These are phyloP conservation scores for Pelmatolapia mariae DNA, from an alignment of 2,113 vertebrate genomes.

Conservation along the genomic window DNA sequence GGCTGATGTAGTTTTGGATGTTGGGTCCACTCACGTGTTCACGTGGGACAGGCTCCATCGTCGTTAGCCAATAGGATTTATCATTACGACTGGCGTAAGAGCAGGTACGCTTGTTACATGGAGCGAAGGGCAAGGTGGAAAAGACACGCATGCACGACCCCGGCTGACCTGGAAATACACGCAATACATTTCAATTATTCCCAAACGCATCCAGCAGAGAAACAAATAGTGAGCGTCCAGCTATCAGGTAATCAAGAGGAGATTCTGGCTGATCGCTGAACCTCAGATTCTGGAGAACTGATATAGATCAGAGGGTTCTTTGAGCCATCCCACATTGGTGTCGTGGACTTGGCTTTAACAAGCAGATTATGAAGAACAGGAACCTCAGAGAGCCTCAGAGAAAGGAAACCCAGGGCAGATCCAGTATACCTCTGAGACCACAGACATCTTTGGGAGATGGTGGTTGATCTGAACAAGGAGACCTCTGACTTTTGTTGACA, in stretches of 20 bases:
- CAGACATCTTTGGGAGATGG: not conserved
- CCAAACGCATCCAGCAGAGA: not conserved
- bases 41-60: constrained; percentile 60
- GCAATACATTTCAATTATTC: not conserved
- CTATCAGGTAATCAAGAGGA: not conserved
- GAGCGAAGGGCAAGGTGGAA: constrained; percentile 89
- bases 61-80: constrained; percentile 90
- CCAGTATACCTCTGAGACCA: not conserved
- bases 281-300: not conserved
- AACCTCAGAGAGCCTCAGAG: not conserved
- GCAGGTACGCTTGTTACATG: constrained; percentile 80
- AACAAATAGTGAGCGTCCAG: not conserved
- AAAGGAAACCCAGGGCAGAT: rapidly evolving
- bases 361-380: not conserved
- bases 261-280: rapidly evolving
- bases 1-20: constrained; percentile 80
- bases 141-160: constrained; percentile 89
- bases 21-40: constrained; percentile 65
- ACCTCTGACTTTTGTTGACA: not conserved
- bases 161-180: constrained; percentile 75
- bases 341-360: not conserved
- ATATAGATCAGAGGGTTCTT: not conserved
- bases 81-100: constrained; percentile 85
- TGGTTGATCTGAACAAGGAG: not conserved
- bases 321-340: not conserved